Base-by-base conservation (phyloP, 2,113 vertebrate genomes). In the Saccopteryx leptura region DNA sequence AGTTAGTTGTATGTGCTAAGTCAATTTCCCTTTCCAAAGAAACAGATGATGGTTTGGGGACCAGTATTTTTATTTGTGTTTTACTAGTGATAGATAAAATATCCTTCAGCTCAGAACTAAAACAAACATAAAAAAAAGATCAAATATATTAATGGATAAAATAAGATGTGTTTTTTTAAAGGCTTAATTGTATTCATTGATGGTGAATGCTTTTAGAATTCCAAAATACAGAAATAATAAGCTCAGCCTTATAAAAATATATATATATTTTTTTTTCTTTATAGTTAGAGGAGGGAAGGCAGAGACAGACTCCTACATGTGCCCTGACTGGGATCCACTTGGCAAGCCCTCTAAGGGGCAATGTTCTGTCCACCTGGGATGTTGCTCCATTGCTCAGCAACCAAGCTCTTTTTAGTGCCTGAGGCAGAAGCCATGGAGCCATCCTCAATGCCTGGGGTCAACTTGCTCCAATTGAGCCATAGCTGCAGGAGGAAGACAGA, bases 121-220 rank as follows among this genome's bases (percentile, higher is more conserved):
- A 58, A 89, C 17, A 54, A 54, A 54, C 5, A 54, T 13, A 54
- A 10, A 13, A 19, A n/a, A 13, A 31, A 28, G 50, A 88, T n/a
- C 90, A 39, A 87, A 71, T 54, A 14, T 14, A 91, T 66, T 58
- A 21, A 71, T 54, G 68, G 10, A 33, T 65, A 68, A 80, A 81
- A 71, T 50, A 52, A 48, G 11, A 33, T 26, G 7, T 65, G 15
- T 71, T 69, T 96, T 90, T 56, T 11, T 63, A 52, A 94, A 89
- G 12, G 0, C 2, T 21, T 65, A 60, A 39, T 88, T 91, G 4
- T 65, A 21, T 66, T 91, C 18, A 14, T 46, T 19, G 74, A 31
- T 69, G 76, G 7, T 86, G 26, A 81, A n/a, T 81, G 7, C 17
- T 68, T 95, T 28, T 33, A 61, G 48, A 89, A 90, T 13, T 9